phyloP scores from a whole-genome alignment of 2,113 vertebrate species.

The Epinephelus cyanopodus region DNA sequence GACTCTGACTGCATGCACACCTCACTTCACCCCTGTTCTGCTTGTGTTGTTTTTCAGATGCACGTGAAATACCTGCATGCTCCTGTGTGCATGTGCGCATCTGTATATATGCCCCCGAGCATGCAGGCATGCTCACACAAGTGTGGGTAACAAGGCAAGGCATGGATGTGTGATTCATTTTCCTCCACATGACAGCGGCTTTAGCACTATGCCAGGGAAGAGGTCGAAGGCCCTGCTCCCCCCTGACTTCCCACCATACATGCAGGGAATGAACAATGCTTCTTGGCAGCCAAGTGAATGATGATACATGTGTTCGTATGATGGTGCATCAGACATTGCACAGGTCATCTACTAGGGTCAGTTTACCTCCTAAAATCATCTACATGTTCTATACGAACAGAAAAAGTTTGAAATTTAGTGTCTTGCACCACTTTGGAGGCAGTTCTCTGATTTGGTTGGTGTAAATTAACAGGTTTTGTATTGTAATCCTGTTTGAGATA shows the following conservation, averaged over 20 bases:
- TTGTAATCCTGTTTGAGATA: background rate
- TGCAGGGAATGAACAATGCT: conserved; percentile 27
- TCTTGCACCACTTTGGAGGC: background rate
- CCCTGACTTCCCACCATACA: conserved; percentile 19
- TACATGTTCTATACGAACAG: background rate
- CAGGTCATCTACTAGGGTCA: background rate
- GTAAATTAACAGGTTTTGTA: background rate
- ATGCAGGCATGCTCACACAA: conserved; percentile 40
- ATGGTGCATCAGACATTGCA: background rate
- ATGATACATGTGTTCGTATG: background rate
- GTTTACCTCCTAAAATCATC: background rate
- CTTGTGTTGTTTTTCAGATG: conserved; percentile 9
- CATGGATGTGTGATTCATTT: conserved; percentile 54
- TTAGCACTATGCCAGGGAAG: conserved; percentile 17
- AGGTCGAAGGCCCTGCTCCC: conserved; percentile 34
- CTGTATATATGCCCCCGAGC: conserved; percentile 32
- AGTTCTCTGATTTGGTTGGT: background rate
- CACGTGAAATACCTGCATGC: conserved; percentile 34
- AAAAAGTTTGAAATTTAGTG: background rate
- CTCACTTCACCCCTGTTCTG: background rate
- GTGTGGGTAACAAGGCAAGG: conserved; percentile 51
- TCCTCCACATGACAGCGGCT: conserved; percentile 47
- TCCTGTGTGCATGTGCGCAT: conserved; percentile 28
- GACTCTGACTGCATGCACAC: background rate
- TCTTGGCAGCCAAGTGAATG: conserved; percentile 17